phyloP scores from a whole-genome alignment of 2,113 vertebrate genomes.

The Microcebus tavaratra region DNA sequence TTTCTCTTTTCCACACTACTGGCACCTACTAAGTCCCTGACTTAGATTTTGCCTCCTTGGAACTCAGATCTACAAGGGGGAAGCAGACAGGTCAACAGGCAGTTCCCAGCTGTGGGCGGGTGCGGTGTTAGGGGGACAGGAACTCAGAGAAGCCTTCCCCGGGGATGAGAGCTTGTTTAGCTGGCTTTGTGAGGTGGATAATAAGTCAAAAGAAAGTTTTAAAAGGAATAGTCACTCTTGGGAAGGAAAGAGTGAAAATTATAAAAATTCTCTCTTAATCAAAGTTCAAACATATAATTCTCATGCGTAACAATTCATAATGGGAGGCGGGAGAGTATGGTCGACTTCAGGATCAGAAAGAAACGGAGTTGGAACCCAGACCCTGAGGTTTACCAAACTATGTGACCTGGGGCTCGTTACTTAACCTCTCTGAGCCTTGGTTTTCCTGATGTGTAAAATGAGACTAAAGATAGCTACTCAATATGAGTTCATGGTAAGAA shows the following conservation, averaged over 20 bases:
- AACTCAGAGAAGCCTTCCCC: neutral
- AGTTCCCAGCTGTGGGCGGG: neutral
- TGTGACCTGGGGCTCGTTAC: neutral
- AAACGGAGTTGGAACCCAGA: neutral
- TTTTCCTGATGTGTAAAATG: conserved; percentile 27
- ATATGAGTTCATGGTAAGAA: neutral
- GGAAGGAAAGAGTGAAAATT: neutral
- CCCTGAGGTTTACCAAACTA: neutral
- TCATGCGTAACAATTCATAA: neutral
- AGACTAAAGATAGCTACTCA: neutral
- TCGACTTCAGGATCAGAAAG: neutral
- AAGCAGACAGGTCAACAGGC: neutral
- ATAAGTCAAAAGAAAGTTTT: neutral
- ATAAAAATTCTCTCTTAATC: neutral
- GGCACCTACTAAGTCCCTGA: neutral
- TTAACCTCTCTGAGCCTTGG: conserved; percentile 6
- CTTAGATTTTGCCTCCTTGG: neutral
- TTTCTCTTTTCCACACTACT: neutral
- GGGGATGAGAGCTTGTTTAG: neutral
- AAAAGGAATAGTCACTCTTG: neutral
- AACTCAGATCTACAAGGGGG: neutral
- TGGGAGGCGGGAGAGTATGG: neutral
- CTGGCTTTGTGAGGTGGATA: neutral
- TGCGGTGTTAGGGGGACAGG: neutral
- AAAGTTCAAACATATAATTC: neutral